Evolutionary conservation across 2,113 vertebrate genomes (phyloP).

Genomic region (Narcine bancroftii): DNA sequence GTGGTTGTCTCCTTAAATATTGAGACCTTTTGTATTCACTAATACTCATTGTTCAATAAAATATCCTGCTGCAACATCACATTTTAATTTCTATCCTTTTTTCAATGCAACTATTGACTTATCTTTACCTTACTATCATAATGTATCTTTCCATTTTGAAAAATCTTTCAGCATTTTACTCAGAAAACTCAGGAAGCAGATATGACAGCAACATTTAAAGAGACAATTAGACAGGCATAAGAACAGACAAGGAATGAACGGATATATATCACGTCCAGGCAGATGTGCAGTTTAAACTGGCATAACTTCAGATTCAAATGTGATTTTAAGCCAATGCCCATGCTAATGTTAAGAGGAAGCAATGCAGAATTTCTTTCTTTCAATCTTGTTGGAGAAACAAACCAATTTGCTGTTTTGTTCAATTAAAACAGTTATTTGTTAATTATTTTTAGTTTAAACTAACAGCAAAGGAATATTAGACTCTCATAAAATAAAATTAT

Average conservation of each 20-base stretch:
- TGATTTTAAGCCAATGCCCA: background rate
- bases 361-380: background rate
- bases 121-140: background rate
- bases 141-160: slow-evolving; percentile 7
- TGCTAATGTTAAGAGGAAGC: background rate
- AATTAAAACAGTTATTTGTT: background rate
- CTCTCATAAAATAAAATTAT: too few relatives aligned
- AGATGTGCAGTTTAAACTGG: too few relatives aligned
- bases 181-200: background rate
- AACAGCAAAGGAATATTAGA: background rate
- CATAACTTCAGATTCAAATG: background rate
- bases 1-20: background rate
- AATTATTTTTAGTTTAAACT: background rate
- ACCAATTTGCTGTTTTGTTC: background rate
- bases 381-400: background rate
- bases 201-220: too few relatives aligned
- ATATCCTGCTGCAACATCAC: background rate
- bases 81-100: background rate
- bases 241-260: too few relatives aligned
- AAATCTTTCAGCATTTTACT: background rate
- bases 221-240: too few relatives aligned
- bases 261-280: too few relatives aligned
- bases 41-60: background rate
- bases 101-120: background rate
- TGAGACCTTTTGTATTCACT: background rate